Evolutionary conservation across 2,888 invertebrate genomes (phyloP).

Genomic region (Pseudoips prasinana): DNA sequence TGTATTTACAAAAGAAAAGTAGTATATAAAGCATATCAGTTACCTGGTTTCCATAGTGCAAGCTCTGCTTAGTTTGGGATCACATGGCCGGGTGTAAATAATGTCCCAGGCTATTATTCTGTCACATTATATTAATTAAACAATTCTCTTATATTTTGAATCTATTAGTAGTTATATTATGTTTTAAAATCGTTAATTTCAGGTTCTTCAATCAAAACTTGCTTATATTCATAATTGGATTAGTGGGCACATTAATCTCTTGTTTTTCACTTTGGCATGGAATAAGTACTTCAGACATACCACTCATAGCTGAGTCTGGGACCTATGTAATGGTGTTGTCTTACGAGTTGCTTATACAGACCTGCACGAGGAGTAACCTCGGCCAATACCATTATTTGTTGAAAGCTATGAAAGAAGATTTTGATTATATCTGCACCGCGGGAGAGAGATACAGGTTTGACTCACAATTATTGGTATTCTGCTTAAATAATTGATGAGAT

Average conservation of each 20-base stretch:
- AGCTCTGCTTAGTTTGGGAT: too few species aligned
- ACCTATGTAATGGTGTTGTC: conserved; percentile 44
- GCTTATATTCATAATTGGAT: conserved; percentile 9
- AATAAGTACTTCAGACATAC: conserved; percentile 34
- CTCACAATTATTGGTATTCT: too few species aligned
- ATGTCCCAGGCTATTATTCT: too few species aligned
- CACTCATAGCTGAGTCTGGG: conserved; percentile 44
- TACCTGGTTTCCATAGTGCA: too few species aligned
- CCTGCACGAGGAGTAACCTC: conserved; percentile 38
- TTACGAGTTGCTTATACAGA: conserved; percentile 45
- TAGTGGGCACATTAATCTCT: not conserved
- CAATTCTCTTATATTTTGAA: too few species aligned
- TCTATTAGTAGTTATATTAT: too few species aligned
- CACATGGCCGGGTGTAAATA: too few species aligned
- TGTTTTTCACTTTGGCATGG: conserved; percentile 33
- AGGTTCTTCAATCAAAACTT: conserved; percentile 36
- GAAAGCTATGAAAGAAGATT: conserved; percentile 44
- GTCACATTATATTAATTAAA: too few species aligned
- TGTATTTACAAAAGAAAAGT: too few species aligned
- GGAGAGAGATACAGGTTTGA: conserved; percentile 21
- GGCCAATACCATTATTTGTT: conserved; percentile 42
- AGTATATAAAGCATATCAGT: too few species aligned
- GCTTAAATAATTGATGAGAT: too few species aligned
- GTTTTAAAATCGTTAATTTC: too few species aligned
- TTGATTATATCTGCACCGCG: conserved; percentile 43